Evolutionary conservation across 2,888 invertebrate species (phyloP), one percentile per base, ranked within the genome.

Genomic region (Leucophenga maculata): DNA sequence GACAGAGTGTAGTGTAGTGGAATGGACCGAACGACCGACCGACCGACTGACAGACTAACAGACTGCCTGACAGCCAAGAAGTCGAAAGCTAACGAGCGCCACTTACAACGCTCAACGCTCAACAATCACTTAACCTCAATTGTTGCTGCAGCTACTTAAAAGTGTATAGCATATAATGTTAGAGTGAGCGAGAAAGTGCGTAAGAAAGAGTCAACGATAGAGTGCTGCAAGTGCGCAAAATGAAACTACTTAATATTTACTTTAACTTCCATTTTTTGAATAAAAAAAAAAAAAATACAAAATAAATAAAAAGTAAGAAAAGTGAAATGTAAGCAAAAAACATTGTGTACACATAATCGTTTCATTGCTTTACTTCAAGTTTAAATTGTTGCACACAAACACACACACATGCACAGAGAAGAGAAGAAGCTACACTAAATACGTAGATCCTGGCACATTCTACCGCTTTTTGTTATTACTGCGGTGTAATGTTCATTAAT

Each of bases 121-220:
- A 79, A 78, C 78, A 78, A 79, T 78, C 78, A 78, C 78, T 78
- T 78, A 78, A 78, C 78, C 78, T 78, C 78, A 78, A 78, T 78
- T 78, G 78, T 78, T 59, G 59, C 46, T 64, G 62, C 22, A 39
- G 39, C 39, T 39, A 39, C 39, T 39, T 39, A 39, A 39, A 11
- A 39, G 39, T 39, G 39, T 39, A 39, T 8, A 39, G 39, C 39
- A 39, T 39, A 39, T 9, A 39, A 32, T 6, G n/a, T n/a, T n/a
- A 32, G 32, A 32, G 32, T 32, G 32, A 32, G 32, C 3, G 3
- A 8, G 3, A 32, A 62, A 20, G 46, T n/a, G 62, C 26, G 16
- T 16, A 20, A 64, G 16, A 48, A 64, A 16, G 46, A 46, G 62
- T 11, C 6, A 39, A 39, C 39, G 1, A 39, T 39, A 39, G 39